Percentiles rank a stretch among this genome's conserved stretches.
Evolutionary conservation across 1,140 invertebrate species (phyloP).

Genomic region (Doryteuthis pealeii): DNA sequence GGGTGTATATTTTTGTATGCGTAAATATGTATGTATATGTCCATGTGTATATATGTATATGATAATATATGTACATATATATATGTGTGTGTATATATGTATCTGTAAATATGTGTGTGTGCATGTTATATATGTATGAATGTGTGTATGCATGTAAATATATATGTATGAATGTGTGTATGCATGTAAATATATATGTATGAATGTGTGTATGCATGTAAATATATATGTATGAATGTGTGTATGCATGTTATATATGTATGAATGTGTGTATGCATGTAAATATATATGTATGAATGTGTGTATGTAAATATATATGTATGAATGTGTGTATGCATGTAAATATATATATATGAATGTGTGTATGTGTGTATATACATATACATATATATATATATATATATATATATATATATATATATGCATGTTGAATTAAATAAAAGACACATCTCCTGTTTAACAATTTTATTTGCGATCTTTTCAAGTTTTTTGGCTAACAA

Average conservation of each 20-base stretch:
- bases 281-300: too few species aligned
- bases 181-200: not conserved
- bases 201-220: not conserved
- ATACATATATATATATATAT: not conserved
- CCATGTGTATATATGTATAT: not conserved
- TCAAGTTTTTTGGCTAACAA: too few species aligned
- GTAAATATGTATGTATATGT: not conserved
- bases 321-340: too few species aligned
- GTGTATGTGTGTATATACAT: not conserved
- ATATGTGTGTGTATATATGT: not conserved
- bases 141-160: not conserved
- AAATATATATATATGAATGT: too few species aligned
- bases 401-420: too few species aligned
- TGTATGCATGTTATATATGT: too few species aligned
- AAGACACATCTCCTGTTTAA: too few species aligned
- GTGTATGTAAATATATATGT: too few species aligned
- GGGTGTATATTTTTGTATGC: not conserved
- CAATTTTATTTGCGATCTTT: too few species aligned
- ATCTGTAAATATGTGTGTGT: not conserved
- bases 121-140: not conserved
- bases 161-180: not conserved
- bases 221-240: not conserved
- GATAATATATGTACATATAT: not conserved
- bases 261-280: too few species aligned
- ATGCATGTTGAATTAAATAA: too few species aligned